These are phyloP conservation scores for Pseudochaenichthys georgianus DNA, from an alignment of 2,797 vertebrate species.

Conservation along the genomic window DNA sequence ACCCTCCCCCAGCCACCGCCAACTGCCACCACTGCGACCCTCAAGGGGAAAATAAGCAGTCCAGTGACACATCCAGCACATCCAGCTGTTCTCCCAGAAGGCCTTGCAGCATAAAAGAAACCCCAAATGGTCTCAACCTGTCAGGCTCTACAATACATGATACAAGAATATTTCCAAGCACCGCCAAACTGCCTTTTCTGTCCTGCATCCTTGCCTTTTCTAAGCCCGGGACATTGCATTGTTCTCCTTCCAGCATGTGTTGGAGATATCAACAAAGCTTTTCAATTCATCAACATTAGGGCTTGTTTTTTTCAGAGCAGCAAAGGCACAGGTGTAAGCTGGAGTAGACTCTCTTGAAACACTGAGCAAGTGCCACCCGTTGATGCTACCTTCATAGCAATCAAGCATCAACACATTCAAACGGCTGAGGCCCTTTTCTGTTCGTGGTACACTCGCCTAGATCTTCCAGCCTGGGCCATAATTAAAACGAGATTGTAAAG, in stretches of 20 bases:
- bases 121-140: slow-evolving; percentile 30
- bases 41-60: slow-evolving; percentile 40
- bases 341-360: slow-evolving; percentile 53
- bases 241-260: slow-evolving; percentile 60
- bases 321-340: slow-evolving; percentile 47
- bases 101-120: slow-evolving; percentile 29
- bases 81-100: slow-evolving; percentile 74
- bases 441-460: slow-evolving; percentile 7
- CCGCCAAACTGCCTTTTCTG: slow-evolving; percentile 22
- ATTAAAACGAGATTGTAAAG: slow-evolving; percentile 47
- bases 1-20: slow-evolving; percentile 5
- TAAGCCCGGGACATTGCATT: slow-evolving; percentile 34
- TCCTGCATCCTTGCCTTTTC: slow-evolving; percentile 32
- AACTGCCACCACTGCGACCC: slow-evolving; percentile 34
- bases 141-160: slow-evolving; percentile 12
- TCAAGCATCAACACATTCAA: slow-evolving; percentile 58
- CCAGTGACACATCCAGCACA: slow-evolving; percentile 44
- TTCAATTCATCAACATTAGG: slow-evolving; percentile 43
- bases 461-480: slow-evolving; percentile 24
- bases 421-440: slow-evolving; percentile 10
- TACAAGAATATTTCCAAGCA: slow-evolving; percentile 34
- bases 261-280: slow-evolving; percentile 58
- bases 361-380: slow-evolving; percentile 45
- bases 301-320: slow-evolving; percentile 19
- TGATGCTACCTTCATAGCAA: slow-evolving; percentile 69